Base-by-base conservation (phyloP, 2,888 invertebrate genomes). In the Aricia artaxerxes region DNA sequence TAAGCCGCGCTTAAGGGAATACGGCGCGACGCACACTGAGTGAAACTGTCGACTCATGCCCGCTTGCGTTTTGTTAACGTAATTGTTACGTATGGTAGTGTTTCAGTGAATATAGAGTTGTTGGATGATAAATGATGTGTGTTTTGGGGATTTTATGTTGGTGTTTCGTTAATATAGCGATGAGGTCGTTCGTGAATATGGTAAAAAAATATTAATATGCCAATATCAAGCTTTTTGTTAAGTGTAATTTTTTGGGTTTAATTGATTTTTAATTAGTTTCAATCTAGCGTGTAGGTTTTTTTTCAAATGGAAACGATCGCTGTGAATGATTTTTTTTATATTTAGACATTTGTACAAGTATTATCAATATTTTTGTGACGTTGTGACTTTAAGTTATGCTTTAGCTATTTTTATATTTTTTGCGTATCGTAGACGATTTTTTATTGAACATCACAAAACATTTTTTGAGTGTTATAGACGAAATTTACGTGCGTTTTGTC, bases 1-100 rank as follows among this genome's bases (percentile, higher is more conserved):
- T 94, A 93, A 94, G 92, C 93, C 89, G 89, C 85, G 87, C 88
- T 90, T 88, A 89, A 89, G 88, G 87, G 89, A 90, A 88, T 89
- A 87, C 87, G 89, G 88, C 86, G 84, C 84, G 78, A 69, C 82
- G 89, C 82, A 85, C 87, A 90, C 82, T 84, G 84, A 61, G 81
- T 57, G 80, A 80, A 86, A 88, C 85, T 87, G 89, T 87, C 81
- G 80, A 82, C 80, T 81, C 82, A 82, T 78, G 79, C 69, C 72
- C 60, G 77, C 40, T 61, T 77, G 78, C 78, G 81, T 79, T 80
- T 80, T 82, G 72, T 72, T 44, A 44, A 11, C 53, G 61, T 44
- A 75, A 69, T 49, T 31, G 73, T 79, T 79, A 49, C 35, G 44
- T 64, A n/a, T 75, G 31, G 49, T 35, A 40, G 73, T 24, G n/a